These are phyloP conservation scores for Eidolon helvum DNA, from an alignment of 2,113 vertebrate genomes.

Conservation along the genomic window DNA sequence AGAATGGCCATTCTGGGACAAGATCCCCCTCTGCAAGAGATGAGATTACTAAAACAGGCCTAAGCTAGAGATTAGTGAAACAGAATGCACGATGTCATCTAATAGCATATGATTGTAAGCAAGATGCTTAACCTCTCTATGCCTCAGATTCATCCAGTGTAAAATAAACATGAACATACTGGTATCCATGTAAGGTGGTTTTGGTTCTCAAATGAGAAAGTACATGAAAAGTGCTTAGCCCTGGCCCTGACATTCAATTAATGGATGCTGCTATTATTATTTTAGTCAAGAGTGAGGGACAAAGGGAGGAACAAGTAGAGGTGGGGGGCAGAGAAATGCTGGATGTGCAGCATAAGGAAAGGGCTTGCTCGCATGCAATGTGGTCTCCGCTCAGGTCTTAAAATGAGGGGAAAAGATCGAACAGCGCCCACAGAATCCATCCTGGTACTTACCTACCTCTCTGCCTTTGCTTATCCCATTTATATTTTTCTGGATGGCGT, in stretches of 20 bases:
- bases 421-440: not conserved
- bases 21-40: not conserved
- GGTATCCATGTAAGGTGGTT: not conserved
- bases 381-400: not conserved
- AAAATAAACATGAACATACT: conserved; percentile 20
- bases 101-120: not conserved
- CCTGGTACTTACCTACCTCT: not conserved
- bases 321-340: not conserved
- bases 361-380: not conserved
- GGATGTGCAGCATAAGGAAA: not conserved
- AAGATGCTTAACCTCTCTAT: not conserved
- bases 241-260: not conserved
- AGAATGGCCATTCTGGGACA: not conserved
- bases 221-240: not conserved
- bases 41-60: not conserved
- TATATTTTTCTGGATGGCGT: not conserved
- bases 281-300: not conserved
- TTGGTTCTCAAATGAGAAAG: conserved; percentile 26
- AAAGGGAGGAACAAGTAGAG: not conserved
- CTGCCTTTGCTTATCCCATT: not conserved
- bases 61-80: not conserved
- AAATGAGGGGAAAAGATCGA: not conserved
- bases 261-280: not conserved
- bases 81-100: not conserved
- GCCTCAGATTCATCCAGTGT: not conserved